These are phyloP conservation scores for Panurus biarmicus DNA, from an alignment of 2,113 vertebrate species.

Conservation along the genomic window DNA sequence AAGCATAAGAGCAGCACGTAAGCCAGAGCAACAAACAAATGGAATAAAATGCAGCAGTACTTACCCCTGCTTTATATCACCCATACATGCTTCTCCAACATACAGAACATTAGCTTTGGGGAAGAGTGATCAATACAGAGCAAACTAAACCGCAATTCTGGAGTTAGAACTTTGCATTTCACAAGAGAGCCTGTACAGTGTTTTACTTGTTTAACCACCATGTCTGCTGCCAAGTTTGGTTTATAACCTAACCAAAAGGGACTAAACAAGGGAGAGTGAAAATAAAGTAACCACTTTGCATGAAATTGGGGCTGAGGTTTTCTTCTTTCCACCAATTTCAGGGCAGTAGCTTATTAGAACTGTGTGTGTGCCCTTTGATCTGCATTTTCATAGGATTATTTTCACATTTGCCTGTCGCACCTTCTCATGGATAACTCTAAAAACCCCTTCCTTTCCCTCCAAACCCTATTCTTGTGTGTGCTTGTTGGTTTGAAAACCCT, in stretches of 20 bases:
- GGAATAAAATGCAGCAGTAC: background rate
- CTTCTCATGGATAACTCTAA: slow-evolving; percentile 72
- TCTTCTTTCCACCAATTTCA: slow-evolving; percentile 63
- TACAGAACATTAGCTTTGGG: background rate
- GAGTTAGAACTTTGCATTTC: slow-evolving; percentile 45
- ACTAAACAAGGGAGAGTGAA: slow-evolving; percentile 51
- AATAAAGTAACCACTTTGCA: slow-evolving; percentile 70
- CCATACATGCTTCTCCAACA: background rate
- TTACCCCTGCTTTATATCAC: background rate
- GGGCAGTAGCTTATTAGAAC: slow-evolving; percentile 56
- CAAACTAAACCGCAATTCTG: background rate
- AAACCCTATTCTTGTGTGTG: slow-evolving; percentile 68
- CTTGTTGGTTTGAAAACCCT: slow-evolving; percentile 76
- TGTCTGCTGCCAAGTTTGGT: slow-evolving; percentile 76
- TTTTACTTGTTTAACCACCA: slow-evolving; percentile 14
- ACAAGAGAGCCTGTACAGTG: background rate
- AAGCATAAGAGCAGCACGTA: background rate
- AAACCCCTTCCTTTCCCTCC: slow-evolving; percentile 65
- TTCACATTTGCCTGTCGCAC: slow-evolving; percentile 71
- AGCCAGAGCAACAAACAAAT: background rate
- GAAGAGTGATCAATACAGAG: background rate
- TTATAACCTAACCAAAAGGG: slow-evolving; percentile 63
- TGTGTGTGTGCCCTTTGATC: slow-evolving; percentile 53
- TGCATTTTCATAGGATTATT: slow-evolving; percentile 71
- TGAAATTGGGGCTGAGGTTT: slow-evolving; percentile 67